Percentiles rank a stretch among this genome's conserved stretches.
phyloP scores from a whole-genome alignment of 2,888 invertebrate species.

The Idaea straminata region DNA sequence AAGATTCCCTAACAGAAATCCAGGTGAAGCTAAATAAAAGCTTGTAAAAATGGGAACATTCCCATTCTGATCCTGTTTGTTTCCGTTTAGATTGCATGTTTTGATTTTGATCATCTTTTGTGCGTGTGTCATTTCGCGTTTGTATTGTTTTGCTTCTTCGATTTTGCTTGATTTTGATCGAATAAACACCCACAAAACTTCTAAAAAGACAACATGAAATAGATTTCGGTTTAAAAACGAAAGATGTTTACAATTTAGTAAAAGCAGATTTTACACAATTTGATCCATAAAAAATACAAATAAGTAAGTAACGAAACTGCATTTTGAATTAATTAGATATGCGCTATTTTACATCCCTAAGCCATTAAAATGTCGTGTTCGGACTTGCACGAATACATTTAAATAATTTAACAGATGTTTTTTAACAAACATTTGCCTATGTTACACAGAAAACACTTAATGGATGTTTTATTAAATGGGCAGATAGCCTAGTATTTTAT shows the following conservation, averaged over 20 bases:
- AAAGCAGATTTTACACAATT: neutral
- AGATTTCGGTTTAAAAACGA: neutral
- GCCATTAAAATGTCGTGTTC: conserved; percentile 4
- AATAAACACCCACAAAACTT: too few species aligned
- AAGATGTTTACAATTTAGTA: neutral
- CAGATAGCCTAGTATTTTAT: neutral
- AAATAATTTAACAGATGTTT: neutral
- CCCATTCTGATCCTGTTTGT: too few species aligned
- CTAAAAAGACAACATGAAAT: too few species aligned
- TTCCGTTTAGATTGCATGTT: too few species aligned
- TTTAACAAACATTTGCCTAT: conserved; percentile 2
- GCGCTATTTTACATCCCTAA: neutral
- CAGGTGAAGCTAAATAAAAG: too few species aligned
- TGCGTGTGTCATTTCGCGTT: too few species aligned
- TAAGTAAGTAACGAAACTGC: conserved; percentile 1
- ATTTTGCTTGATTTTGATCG: too few species aligned
- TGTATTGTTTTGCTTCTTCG: too few species aligned
- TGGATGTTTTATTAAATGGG: neutral
- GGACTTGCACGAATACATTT: conserved; percentile 2
- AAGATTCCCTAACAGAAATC: too few species aligned
- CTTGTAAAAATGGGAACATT: too few species aligned
- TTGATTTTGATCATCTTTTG: too few species aligned
- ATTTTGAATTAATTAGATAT: neutral
- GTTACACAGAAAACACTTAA: conserved; percentile 3
- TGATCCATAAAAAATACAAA: neutral